Evolutionary conservation across 2,113 vertebrate species (phyloP).

Genomic region (Marcusenius ussheri): DNA sequence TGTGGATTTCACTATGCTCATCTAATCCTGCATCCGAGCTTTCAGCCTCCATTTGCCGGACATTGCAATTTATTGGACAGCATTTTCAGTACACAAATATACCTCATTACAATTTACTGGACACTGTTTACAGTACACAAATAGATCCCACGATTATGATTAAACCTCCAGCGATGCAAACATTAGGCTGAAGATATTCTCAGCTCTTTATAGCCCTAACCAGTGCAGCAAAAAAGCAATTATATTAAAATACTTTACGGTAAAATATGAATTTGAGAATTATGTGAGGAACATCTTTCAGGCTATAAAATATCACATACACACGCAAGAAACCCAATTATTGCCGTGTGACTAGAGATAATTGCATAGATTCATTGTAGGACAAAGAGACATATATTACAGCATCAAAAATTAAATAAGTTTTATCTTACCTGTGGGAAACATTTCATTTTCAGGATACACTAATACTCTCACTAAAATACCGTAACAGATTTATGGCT

Average conservation of each 20-base stretch:
- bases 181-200: not conserved
- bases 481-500: not conserved
- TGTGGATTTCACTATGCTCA: not conserved
- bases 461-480: not conserved
- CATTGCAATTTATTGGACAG: not conserved
- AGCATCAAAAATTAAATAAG: not conserved
- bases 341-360: not conserved
- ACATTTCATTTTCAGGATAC: not conserved
- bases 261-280: not conserved
- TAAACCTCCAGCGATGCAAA: not conserved
- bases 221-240: not conserved
- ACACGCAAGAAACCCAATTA: not conserved
- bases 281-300: not conserved
- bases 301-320: not conserved
- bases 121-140: not conserved
- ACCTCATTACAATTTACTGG: not conserved
- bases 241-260: not conserved
- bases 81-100: not conserved
- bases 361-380: not conserved
- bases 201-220: not conserved
- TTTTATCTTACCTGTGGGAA: not conserved
- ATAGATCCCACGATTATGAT: not conserved
- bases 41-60: not conserved
- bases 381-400: not conserved
- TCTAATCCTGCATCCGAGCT: not conserved